Conservation (phyloP, 2,113 vertebrate genomes). For the Dicentrarchus labrax region DNA sequence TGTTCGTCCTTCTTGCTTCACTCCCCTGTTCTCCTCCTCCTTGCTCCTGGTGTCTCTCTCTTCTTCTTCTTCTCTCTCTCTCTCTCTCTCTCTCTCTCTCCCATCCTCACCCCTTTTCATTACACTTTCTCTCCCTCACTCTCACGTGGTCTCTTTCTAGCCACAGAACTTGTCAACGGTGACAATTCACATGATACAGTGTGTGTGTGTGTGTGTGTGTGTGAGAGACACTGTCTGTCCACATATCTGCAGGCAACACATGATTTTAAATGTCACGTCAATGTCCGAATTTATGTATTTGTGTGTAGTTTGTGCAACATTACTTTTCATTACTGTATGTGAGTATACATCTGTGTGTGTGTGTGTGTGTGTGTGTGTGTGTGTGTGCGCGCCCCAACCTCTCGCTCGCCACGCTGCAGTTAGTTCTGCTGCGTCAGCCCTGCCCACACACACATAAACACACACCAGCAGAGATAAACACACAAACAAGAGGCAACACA, state of each 20-base stretch:
- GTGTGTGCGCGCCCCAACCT: neutral
- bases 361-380: slow-evolving; percentile 28
- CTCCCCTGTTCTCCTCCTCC: slow-evolving; percentile 2
- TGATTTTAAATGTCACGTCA: neutral
- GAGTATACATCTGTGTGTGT: neutral
- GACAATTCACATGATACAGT: slow-evolving; percentile 43
- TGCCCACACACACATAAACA: slow-evolving; percentile 23
- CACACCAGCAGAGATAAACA: slow-evolving; percentile 29
- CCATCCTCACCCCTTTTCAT: slow-evolving; percentile 21
- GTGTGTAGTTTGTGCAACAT: neutral
- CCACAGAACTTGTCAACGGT: slow-evolving; percentile 28
- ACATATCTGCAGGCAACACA: slow-evolving; percentile 1
- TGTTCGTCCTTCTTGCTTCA: slow-evolving; percentile 1
- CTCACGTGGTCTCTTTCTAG: slow-evolving; percentile 41
- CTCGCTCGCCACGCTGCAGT: slow-evolving; percentile 58
- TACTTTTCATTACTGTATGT: neutral
- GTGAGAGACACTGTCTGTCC: neutral
- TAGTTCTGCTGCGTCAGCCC: slow-evolving; percentile 71
- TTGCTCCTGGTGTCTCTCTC: neutral
- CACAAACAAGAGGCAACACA: slow-evolving; percentile 5
- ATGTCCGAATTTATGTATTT: neutral
- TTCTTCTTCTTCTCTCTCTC: neutral
- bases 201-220: slow-evolving; percentile 8
- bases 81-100: neutral
- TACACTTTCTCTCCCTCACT: slow-evolving; percentile 9